These are phyloP conservation scores for Argyrosomus japonicus DNA, from an alignment of 2,113 vertebrate genomes.

Conservation along the genomic window DNA sequence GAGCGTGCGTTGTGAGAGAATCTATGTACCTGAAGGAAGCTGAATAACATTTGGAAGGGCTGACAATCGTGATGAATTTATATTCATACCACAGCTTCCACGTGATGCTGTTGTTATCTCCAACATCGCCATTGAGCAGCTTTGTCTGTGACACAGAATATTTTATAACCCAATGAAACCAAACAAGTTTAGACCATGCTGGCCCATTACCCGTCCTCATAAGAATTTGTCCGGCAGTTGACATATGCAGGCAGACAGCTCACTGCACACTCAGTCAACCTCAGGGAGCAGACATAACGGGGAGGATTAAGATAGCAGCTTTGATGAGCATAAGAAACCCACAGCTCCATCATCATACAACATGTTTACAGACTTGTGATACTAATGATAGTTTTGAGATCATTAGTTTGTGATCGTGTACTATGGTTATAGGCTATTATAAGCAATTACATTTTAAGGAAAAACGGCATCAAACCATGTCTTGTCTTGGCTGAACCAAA, in stretches of 20 bases:
- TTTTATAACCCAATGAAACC: not conserved
- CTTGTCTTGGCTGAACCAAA: conserved; percentile 26
- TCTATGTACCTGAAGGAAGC: not conserved
- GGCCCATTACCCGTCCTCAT: not conserved
- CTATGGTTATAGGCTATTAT: not conserved
- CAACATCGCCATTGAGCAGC: not conserved
- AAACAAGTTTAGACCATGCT: not conserved
- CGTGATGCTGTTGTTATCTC: not conserved
- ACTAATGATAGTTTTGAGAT: not conserved
- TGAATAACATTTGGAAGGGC: not conserved
- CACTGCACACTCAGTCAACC: conserved; percentile 4
- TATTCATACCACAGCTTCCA: not conserved
- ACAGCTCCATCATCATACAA: not conserved
- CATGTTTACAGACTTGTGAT: conserved; percentile 4
- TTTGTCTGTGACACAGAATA: not conserved
- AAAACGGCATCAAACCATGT: conserved; percentile 23
- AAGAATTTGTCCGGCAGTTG: conserved; percentile 8
- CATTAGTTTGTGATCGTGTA: too few species aligned
- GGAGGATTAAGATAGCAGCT: conserved; percentile 19
- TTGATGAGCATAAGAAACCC: conserved; percentile 20
- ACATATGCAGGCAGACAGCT: conserved; percentile 3
- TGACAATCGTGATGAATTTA: not conserved
- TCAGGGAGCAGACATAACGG: not conserved
- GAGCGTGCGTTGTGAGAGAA: not conserved
- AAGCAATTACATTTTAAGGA: not conserved